Evolutionary conservation across 2,797 vertebrate species (phyloP), one percentile per base, ranked within the genome.

Genomic region (Pantherophis vulpinus): DNA sequence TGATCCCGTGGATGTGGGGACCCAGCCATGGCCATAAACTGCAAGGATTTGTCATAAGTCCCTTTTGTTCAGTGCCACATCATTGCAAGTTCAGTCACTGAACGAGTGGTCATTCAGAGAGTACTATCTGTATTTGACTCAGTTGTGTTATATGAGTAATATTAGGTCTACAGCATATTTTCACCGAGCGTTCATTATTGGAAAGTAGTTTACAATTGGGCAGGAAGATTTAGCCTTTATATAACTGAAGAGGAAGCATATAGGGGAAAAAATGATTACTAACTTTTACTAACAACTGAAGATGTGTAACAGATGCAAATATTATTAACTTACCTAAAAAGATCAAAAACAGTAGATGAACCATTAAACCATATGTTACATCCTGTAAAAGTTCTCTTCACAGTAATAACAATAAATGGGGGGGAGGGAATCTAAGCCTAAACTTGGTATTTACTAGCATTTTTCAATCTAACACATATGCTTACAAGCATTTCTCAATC

Each of bases 261-360:
- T 3, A 16, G 11, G 27, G 25, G 0, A 79, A 25, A 4, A 59
- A 79, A 90, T 12, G 11, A 29, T 87, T 42, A 51, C 23, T 25
- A 90, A 25, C n/a, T 7, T 23, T 54, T 7, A 54, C 29, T 4
- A 63, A 51, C 13, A 13, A 66, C 27, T 61, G 0, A 37, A 90
- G 14, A 37, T 79, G 23, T 13, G 23, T n/a, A 74, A 42, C 83
- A 79, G 54, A 93, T 37, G 55, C 14, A 60, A 90, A 18, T 59
- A 11, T 3, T 63, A 66, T 90, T 90, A 83, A 60, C 55, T 86
- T 8, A 51, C 58, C 23, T 29, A 54, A 90, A 88, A 54, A 18
- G 60, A 87, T 90, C 54, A 88, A 60, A 74, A 94, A 92, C 56
- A 70, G 18, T 60, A n/a, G n/a, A 32, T 87, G 83, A 88, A 59